Percentiles rank a stretch among this genome's conserved stretches.
Evolutionary conservation across 2,113 vertebrate genomes (phyloP).

Genomic region (Tretioscincus oriximinensis): DNA sequence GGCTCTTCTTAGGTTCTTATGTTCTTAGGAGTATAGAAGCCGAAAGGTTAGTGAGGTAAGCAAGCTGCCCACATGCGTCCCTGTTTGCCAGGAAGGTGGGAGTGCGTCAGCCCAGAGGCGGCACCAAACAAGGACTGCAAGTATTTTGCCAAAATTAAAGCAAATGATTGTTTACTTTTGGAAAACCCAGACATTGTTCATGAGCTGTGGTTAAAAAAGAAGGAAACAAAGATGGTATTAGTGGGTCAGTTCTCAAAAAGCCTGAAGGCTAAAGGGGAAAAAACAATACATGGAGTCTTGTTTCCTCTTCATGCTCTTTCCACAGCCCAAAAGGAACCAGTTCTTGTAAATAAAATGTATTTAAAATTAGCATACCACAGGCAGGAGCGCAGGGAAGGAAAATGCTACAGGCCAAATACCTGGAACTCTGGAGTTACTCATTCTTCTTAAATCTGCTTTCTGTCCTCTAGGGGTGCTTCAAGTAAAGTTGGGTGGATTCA

Average conservation of each 20-base stretch:
- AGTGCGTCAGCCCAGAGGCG: not conserved
- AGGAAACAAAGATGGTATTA: not conserved
- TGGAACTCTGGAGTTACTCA: too few species aligned
- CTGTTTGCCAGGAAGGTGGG: slow-evolving; percentile 5
- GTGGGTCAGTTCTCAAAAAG: not conserved
- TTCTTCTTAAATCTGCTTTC: too few species aligned
- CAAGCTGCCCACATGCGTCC: not conserved
- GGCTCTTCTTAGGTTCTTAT: too few species aligned
- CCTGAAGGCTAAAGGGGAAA: not conserved
- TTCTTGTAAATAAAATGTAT: too few species aligned
- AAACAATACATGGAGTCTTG: not conserved
- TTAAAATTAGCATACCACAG: too few species aligned
- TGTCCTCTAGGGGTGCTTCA: too few species aligned
- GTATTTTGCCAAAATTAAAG: slow-evolving; percentile 14
- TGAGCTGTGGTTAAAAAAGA: not conserved
- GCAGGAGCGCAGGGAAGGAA: too few species aligned
- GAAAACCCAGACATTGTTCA: not conserved
- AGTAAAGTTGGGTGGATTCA: too few species aligned
- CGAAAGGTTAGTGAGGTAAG: slow-evolving; percentile 22
- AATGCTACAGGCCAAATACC: too few species aligned
- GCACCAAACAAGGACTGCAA: not conserved
- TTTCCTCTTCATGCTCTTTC: not conserved
- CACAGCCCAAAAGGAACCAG: not conserved
- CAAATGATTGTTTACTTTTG: slow-evolving; percentile 12
- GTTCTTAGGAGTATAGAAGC: not conserved